Base-by-base conservation (phyloP, 2,797 vertebrate genomes). In the Dicrostonyx torquatus region DNA sequence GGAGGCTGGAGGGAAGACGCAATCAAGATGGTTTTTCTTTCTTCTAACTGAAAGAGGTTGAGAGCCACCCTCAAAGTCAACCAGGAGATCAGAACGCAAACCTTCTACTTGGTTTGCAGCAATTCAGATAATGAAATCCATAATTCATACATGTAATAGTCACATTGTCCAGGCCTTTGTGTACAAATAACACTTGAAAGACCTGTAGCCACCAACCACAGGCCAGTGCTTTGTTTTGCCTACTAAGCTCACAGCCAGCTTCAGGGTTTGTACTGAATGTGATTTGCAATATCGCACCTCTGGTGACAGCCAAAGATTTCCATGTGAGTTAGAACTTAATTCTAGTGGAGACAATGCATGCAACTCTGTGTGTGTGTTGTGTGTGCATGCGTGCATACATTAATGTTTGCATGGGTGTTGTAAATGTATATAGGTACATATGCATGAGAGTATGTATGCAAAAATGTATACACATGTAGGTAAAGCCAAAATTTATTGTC, bases 321-420 rank as follows among this genome's bases (percentile, higher is more conserved):
- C 31, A 15, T 6, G 9, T 1, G 37, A 24, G 1, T 45, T 40
- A 15, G 7, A 18, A 26, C 0, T 20, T 6, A 1, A 31, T 58
- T 84, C 31, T 45, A 15, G 0, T 1, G 48, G 58, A 87, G 11
- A 68, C 11, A 22, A 17, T 1, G 17, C 20, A 5, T 5, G 2
- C 0, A 55, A 10, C 34, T 53, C 1, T 66, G 31, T 22, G 60
- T 34, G 26, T 64, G 58, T 43, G 55, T 62, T 6, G n/a, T 40
- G 26, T 64, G 1, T 62, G 40, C 31, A 1, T 70, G 34, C 10
- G 0, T 15, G 26, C 37, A 82, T 43, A 20, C 34, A 43, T 50
- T 13, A 18, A 50, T 22, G 31, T 14, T 48, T 48, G 10, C 43
- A 48, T 31, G 15, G 9, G 26, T 31, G 10, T 13, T 75, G 55